A percentile compares a stretch with the other conserved stretches of the same genome.
Evolutionary conservation across 2,113 vertebrate species (phyloP).

Genomic region (Sinocyclocheilus grahami): DNA sequence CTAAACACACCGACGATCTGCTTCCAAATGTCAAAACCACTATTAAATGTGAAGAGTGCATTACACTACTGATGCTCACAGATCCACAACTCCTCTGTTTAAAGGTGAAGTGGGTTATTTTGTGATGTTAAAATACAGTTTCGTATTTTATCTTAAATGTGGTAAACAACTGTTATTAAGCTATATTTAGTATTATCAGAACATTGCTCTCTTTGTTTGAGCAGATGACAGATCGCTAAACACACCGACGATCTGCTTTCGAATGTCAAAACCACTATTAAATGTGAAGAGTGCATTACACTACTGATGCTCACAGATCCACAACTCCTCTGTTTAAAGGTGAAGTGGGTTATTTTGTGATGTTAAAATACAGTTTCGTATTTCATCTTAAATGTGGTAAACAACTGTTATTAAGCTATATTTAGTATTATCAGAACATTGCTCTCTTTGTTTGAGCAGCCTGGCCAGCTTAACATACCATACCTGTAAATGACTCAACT

Average conservation of each 20-base stretch:
- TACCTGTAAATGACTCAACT: too few relatives aligned
- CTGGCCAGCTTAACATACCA: not conserved
- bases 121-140: not conserved
- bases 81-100: not conserved
- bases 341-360: not conserved
- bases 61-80: constrained; percentile 16
- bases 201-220: not conserved
- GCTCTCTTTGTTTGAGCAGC: not conserved
- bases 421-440: constrained; percentile 16
- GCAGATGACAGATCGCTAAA: constrained; percentile 41
- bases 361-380: not conserved
- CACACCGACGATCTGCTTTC: constrained; percentile 40
- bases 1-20: constrained; percentile 42
- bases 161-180: not conserved
- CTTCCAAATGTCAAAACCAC: constrained; percentile 52
- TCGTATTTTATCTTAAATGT: not conserved
- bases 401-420: not conserved
- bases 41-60: constrained; percentile 17
- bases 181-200: not conserved
- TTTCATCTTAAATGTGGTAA: constrained; percentile 8
- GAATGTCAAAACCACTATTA: constrained; percentile 53
- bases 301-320: not conserved
- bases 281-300: constrained; percentile 21
- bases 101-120: constrained; percentile 14
- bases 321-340: not conserved